Percentiles rank a stretch among this genome's conserved stretches.
phyloP scores from a whole-genome alignment of 2,113 vertebrate species.

The Prunella himalayana region DNA sequence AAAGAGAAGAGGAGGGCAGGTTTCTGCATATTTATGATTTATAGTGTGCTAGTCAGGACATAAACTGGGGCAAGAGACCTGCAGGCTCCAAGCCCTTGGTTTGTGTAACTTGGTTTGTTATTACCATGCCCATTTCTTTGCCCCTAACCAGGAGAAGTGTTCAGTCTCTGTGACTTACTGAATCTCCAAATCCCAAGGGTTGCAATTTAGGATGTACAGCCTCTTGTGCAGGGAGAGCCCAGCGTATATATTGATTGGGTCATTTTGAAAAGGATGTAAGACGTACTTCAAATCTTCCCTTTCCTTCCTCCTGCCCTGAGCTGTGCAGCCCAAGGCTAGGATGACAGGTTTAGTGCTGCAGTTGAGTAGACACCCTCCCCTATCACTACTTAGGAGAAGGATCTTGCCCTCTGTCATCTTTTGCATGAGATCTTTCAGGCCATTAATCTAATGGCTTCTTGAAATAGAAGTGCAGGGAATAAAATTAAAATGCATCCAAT shows the following conservation, averaged over 20 bases:
- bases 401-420: neutral
- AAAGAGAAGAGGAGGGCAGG: neutral
- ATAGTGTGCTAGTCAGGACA: neutral
- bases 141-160: neutral
- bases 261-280: neutral
- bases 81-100: neutral
- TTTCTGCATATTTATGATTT: neutral
- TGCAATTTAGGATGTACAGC: neutral
- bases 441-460: constrained; percentile 25
- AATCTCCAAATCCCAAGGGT: neutral
- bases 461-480: neutral
- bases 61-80: neutral
- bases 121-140: neutral
- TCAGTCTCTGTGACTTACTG: neutral
- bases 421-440: neutral
- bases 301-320: neutral
- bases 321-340: neutral
- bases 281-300: neutral
- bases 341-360: neutral
- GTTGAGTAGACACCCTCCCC: neutral
- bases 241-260: neutral
- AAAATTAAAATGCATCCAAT: neutral
- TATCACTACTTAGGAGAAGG: neutral
- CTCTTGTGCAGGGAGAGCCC: neutral
- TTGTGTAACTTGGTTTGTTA: neutral